Base-by-base conservation (phyloP, 2,888 invertebrate species). In the Cerastis leucographa region DNA sequence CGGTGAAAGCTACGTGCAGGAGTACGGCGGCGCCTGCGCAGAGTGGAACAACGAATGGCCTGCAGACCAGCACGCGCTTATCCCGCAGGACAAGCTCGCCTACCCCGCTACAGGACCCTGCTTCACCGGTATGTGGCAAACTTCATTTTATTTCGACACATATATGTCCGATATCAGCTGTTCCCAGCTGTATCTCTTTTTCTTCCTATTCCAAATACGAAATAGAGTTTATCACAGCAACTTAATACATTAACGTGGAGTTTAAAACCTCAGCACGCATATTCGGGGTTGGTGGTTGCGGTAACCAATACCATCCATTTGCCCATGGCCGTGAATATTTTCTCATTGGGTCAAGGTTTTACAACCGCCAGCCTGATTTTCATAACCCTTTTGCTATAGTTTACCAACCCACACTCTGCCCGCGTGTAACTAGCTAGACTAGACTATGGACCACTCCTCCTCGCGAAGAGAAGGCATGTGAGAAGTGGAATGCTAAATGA, bases 51-150 rank as follows among this genome's bases (percentile, higher is more conserved):
- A 92, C 89, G 95, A 96, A 86, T 96, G 97, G 96, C 95, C 94
- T 29, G 92, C 93, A 85, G 96, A 97, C 86, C 97, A 96, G 90
- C 96, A 97, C 90, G 92, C 96, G 79, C 94, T 97, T 80, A 92
- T 97, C 74, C 96, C 96, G 42, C 97, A 95, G 91, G 97, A 94
- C 94, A 97, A 94, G 93, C 97, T 94, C 80, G 92, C 96, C 69
- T 96, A 97, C 89, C 96, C 96, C 61, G 93, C 96, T 44, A 97
- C 97, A 17, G 97, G 97, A 83, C 97, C 97, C 71, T 97, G 97
- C 90, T 97, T 97, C 91, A 97, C 97, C 90, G 97, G 97, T 97
- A 95, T 93, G 93, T 90, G 49, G 42, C 22, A 49, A 59, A 61
- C 64, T 40, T 44, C 40, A 40, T 40, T 61, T 40, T 22, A 40